Evolutionary conservation across 2,888 invertebrate genomes (phyloP).

Genomic region (Lasioglossum malachurum): DNA sequence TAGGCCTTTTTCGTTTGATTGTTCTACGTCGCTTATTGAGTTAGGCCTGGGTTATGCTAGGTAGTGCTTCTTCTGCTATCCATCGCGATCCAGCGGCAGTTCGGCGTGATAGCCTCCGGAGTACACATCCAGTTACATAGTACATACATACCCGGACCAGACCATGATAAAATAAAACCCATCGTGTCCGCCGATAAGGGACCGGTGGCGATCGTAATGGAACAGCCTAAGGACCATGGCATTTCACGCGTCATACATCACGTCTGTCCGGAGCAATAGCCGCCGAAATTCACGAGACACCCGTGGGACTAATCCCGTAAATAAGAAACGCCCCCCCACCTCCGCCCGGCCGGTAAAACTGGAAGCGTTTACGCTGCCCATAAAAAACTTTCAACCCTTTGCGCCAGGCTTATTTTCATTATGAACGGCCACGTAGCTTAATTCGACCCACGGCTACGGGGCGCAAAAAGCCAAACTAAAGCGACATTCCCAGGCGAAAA

Average conservation of each 20-base stretch:
- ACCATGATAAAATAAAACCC: conserved; percentile 22
- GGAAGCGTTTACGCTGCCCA: conserved; percentile 12
- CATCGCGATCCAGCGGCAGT: not conserved
- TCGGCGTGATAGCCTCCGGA: not conserved
- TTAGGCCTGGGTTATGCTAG: not conserved
- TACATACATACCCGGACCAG: too few relatives aligned
- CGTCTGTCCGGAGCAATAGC: conserved; percentile 56
- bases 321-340: conserved; percentile 59
- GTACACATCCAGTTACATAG: not conserved
- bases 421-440: not conserved
- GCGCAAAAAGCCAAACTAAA: not conserved
- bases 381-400: conserved; percentile 46
- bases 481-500: conserved; percentile 3
- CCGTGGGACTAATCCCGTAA: conserved; percentile 46
- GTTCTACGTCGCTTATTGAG: too few relatives aligned
- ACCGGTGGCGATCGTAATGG: conserved; percentile 23
- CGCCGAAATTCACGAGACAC: conserved; percentile 5
- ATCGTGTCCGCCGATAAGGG: conserved; percentile 57
- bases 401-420: conserved; percentile 20
- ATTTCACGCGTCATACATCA: conserved; percentile 55
- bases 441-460: not conserved
- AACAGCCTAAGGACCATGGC: not conserved
- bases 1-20: too few relatives aligned
- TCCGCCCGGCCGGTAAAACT: not conserved
- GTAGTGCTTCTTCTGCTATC: not conserved